phyloP scores from a whole-genome alignment of 2,797 vertebrate genomes.

The Liasis olivaceus region DNA sequence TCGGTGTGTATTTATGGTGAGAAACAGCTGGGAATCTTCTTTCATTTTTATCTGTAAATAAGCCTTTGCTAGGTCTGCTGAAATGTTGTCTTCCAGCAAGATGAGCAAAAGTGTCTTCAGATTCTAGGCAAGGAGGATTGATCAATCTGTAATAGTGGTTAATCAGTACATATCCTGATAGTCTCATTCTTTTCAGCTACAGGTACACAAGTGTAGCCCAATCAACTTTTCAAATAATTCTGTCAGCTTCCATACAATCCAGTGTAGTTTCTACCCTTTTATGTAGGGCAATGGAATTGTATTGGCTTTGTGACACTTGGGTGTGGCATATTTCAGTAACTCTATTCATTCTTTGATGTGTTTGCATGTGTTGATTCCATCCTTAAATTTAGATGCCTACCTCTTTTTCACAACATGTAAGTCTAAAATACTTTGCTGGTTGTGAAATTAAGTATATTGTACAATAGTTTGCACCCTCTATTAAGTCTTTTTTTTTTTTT shows the following conservation, averaged over 20 bases:
- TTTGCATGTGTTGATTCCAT: background rate
- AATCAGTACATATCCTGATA: background rate
- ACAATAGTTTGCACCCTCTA: background rate
- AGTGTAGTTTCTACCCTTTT: background rate
- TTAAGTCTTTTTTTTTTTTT: background rate
- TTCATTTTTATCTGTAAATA: background rate
- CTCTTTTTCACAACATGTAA: background rate
- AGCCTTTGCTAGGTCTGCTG: background rate
- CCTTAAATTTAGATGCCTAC: background rate
- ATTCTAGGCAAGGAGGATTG: background rate
- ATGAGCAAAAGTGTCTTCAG: background rate
- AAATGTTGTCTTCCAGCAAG: background rate
- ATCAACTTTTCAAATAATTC: background rate
- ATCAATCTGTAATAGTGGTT: background rate
- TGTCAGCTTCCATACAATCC: background rate
- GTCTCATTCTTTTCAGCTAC: background rate
- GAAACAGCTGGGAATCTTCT: background rate
- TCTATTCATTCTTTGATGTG: background rate
- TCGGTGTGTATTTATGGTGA: background rate
- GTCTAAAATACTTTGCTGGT: background rate
- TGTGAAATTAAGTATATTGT: background rate
- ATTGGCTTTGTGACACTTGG: background rate
- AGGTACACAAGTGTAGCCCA: background rate
- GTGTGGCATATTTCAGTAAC: background rate
- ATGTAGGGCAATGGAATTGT: background rate